Percentiles rank a stretch among this genome's conserved stretches.
These are phyloP conservation scores for Nephrotoma flavescens DNA, from an alignment of 2,888 invertebrate species.

Conservation along the genomic window DNA sequence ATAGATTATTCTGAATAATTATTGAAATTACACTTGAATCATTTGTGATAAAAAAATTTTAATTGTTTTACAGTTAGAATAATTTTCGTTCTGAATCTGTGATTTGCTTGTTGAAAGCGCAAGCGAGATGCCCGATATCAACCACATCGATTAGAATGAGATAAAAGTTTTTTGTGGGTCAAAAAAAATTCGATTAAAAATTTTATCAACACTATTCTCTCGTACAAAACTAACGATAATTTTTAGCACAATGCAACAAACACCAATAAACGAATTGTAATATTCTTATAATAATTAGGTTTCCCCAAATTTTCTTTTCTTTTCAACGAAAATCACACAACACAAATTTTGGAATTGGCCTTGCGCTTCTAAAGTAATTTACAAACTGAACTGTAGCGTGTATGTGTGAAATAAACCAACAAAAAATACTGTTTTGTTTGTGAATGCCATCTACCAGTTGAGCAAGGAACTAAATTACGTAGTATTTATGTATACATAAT, in stretches of 20 bases:
- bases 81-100: not conserved
- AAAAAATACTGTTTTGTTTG: not conserved
- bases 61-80: not conserved
- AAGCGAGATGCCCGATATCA: not conserved
- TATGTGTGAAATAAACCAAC: not conserved
- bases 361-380: not conserved
- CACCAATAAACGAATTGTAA: not conserved
- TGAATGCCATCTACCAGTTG: not conserved
- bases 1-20: not conserved
- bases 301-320: not conserved
- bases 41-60: not conserved
- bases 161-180: not conserved
- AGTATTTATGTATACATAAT: not conserved
- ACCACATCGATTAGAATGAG: not conserved
- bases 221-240: not conserved
- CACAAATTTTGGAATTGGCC: slow-evolving; percentile 1
- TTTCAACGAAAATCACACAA: not conserved
- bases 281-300: not conserved
- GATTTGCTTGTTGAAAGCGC: not conserved
- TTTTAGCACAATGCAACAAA: not conserved
- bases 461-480: not conserved
- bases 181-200: not conserved
- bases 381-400: not conserved
- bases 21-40: not conserved
- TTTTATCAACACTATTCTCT: not conserved